Evolutionary conservation across 2,797 vertebrate genomes (phyloP).

Genomic region (Malacoraja senta): DNA sequence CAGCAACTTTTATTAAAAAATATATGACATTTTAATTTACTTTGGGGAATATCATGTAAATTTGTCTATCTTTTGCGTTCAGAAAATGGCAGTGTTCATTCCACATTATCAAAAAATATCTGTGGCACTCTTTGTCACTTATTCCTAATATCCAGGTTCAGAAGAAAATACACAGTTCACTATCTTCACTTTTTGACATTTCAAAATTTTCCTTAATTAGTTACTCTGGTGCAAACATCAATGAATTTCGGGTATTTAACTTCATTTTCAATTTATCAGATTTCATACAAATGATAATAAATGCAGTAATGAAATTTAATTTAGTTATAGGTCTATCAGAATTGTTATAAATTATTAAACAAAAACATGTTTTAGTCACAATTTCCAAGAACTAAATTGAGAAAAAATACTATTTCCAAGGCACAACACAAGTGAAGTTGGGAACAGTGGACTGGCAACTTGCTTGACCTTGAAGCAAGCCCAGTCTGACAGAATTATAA

Average conservation of each 20-base stretch:
- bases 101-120: not conserved
- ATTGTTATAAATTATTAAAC: not conserved
- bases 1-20: not conserved
- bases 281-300: no score
- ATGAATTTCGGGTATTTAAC: not conserved
- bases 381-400: not conserved
- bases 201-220: not conserved
- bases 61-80: not conserved
- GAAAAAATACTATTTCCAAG: not conserved
- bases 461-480: not conserved
- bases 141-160: not conserved
- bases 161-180: constrained; percentile 5
- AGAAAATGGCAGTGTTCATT: not conserved
- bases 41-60: not conserved
- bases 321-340: not conserved
- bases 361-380: not conserved
- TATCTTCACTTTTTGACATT: not conserved
- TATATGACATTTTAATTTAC: not conserved
- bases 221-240: not conserved
- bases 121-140: not conserved
- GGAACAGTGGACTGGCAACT: not conserved
- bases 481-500: constrained; percentile 3
- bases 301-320: not conserved
- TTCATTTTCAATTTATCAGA: not conserved
- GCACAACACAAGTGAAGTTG: not conserved